These are phyloP conservation scores for Poecile atricapillus DNA, from an alignment of 2,113 vertebrate species.

Conservation along the genomic window DNA sequence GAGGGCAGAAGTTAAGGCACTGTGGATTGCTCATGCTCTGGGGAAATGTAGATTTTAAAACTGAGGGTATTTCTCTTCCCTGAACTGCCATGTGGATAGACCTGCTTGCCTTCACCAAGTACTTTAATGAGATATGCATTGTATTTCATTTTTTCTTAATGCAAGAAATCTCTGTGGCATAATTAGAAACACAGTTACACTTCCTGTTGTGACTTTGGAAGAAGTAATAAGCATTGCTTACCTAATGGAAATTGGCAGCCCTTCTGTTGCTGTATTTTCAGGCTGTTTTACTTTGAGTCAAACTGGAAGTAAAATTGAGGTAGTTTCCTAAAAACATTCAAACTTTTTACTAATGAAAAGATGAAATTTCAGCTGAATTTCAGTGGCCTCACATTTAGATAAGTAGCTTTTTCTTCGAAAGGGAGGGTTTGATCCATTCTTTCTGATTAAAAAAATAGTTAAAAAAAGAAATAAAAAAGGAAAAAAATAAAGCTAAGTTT, in stretches of 20 bases:
- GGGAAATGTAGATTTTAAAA: background rate
- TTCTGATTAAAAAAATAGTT: slow-evolving; percentile 25
- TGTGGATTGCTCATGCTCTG: background rate
- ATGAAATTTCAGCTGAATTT: background rate
- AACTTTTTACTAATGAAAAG: background rate
- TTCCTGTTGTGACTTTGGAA: background rate
- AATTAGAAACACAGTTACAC: background rate
- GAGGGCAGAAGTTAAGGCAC: background rate
- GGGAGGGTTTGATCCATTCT: background rate
- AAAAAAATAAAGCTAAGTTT: background rate
- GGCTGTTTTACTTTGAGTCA: background rate
- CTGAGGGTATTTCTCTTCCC: background rate
- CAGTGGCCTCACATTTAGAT: background rate
- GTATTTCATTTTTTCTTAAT: background rate
- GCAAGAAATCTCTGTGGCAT: background rate
- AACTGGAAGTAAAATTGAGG: background rate
- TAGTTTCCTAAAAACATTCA: background rate
- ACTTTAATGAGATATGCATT: background rate
- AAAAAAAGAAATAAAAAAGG: background rate
- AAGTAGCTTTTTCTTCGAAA: background rate
- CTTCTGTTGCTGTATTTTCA: background rate
- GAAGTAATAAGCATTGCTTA: background rate
- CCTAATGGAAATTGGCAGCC: background rate
- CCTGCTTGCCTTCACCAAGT: background rate
- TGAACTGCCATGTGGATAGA: background rate